These are phyloP conservation scores for Typhlomys cinereus DNA, from an alignment of 2,113 vertebrate genomes.

Conservation along the genomic window DNA sequence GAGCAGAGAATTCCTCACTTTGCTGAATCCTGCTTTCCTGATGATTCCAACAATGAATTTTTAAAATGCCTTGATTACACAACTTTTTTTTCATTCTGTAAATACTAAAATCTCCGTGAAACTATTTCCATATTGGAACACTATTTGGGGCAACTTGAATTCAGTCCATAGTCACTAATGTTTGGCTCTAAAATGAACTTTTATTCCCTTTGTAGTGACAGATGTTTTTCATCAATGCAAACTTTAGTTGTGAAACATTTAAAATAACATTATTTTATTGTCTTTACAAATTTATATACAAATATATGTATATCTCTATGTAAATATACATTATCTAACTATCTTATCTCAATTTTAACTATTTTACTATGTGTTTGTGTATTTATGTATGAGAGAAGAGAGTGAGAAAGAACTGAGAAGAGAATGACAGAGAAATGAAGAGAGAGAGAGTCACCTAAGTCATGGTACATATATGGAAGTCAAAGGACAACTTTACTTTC, in stretches of 20 bases:
- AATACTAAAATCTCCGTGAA: not conserved
- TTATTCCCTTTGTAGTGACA: not conserved
- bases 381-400: too few relatives aligned
- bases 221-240: too few relatives aligned
- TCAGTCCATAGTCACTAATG: not conserved
- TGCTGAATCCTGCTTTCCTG: not conserved
- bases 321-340: too few relatives aligned
- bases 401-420: too few relatives aligned
- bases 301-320: not conserved
- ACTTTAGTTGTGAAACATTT: too few relatives aligned
- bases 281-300: not conserved
- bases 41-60: not conserved
- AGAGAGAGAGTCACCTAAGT: too few relatives aligned
- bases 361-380: too few relatives aligned
- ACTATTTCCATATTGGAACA: not conserved
- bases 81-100: not conserved
- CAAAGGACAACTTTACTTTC: too few relatives aligned
- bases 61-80: not conserved
- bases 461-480: too few relatives aligned
- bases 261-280: not conserved
- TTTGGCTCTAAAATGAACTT: not conserved
- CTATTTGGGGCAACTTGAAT: not conserved
- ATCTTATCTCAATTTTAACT: too few relatives aligned
- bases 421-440: too few relatives aligned
- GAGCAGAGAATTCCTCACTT: not conserved